Evolutionary conservation across 2,888 invertebrate genomes (phyloP).

Genomic region (Drosophila mayaguana): DNA sequence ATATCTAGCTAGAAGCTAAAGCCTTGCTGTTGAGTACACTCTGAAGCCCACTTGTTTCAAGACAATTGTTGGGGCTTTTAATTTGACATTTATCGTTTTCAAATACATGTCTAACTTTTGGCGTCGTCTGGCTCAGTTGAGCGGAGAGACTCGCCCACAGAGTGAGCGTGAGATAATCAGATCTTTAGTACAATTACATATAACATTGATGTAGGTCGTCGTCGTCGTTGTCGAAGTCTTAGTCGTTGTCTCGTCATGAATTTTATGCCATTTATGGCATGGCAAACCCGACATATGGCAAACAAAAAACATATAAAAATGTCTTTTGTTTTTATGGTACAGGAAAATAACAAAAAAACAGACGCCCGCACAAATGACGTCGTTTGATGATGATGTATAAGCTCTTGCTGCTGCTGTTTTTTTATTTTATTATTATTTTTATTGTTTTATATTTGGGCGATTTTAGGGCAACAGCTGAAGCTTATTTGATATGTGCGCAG

Average conservation of each 20-base stretch:
- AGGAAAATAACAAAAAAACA: constrained; percentile 10
- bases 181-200: constrained; percentile 52
- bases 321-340: constrained; percentile 57
- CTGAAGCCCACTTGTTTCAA: neutral
- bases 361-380: constrained; percentile 56
- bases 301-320: constrained; percentile 25
- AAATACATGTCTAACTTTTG: constrained; percentile 14
- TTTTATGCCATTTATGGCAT: constrained; percentile 57
- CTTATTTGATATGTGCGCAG: constrained; percentile 27
- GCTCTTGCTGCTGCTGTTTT: constrained; percentile 43
- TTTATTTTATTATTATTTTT: constrained; percentile 16
- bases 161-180: constrained; percentile 39
- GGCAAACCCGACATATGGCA: constrained; percentile 50
- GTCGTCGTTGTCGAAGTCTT: constrained; percentile 17
- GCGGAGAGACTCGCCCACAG: constrained; percentile 37
- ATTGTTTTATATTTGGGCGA: constrained; percentile 21
- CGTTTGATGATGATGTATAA: constrained; percentile 56
- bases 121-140: constrained; percentile 6
- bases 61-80: neutral
- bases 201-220: constrained; percentile 70
- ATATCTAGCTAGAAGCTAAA: neutral
- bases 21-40: neutral
- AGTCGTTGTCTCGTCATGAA: constrained; percentile 42
- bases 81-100: constrained; percentile 43
- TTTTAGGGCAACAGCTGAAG: constrained; percentile 42